Base-by-base conservation (phyloP, 2,888 invertebrate species). In the Frankliniella intonsa region DNA sequence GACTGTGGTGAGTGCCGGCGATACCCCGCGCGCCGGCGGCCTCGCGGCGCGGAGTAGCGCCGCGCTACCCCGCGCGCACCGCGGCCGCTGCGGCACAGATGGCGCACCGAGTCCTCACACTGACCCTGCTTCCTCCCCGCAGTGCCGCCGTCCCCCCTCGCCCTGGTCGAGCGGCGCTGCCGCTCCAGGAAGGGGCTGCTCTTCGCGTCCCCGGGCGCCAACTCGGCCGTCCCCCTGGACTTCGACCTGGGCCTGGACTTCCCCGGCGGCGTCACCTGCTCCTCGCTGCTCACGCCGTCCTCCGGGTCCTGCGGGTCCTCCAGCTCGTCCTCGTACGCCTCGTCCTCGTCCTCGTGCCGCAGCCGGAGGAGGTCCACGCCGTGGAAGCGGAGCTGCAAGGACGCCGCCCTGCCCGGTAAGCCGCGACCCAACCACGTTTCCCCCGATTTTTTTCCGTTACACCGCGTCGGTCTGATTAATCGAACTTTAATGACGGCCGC, bases 251-350 rank as follows among this genome's bases (percentile, higher is more conserved):
- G 22, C 25, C 22, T 12, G 22, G 69, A 19, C 69, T 69, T 22
- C 69, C 55, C 17, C 14, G 62, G 19, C 62, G 62, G 55, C 55
- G 1, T 12, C 5, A 8, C 55, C 3, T 55, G 19, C 62, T 62
- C 62, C 17, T 62, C 62, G 19, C 17, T 62, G 19, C 11, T 62
- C 12, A 76, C 69, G 69, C 69, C 69, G 69, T 76, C 69, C 25
- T 76, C 69, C 25, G 69, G 69, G 69, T 76, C 69, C 25, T 76
- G 25, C 25, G 69, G 69, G 69, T 76, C 69, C 1, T 69, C 69
- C 22, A n/a, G 22, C 9, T 76, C 69, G 69, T 69, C 69, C n/a
- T 76, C 69, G 69, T 76, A 25, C 69, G 69, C 69, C 3, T 76
- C 69, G 8, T 76, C 69, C 25, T 12, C 69, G 11, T 76, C 69